A percentile compares a stretch with the other conserved stretches of the same genome.
phyloP scores from a whole-genome alignment of 2,797 vertebrate species.

The Agapornis canus region DNA sequence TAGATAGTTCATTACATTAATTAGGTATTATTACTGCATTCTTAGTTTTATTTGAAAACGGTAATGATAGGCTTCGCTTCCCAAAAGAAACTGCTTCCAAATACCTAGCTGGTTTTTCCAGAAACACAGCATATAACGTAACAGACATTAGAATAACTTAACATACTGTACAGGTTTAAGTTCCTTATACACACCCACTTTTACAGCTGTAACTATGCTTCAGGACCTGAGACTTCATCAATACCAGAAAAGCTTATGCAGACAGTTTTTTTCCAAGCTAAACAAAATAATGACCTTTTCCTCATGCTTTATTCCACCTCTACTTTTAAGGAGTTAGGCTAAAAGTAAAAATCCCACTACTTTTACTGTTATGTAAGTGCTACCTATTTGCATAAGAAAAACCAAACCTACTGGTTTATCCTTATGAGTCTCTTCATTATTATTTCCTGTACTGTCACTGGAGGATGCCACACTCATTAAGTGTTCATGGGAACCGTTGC shows the following conservation, averaged over 20 bases:
- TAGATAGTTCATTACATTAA: background rate
- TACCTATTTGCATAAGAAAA: background rate
- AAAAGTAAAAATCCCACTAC: background rate
- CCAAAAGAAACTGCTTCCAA: background rate
- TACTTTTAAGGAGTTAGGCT: background rate
- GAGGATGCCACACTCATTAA: slow-evolving; percentile 88
- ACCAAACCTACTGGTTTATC: slow-evolving; percentile 82
- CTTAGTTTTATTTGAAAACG: background rate
- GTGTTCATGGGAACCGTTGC: slow-evolving; percentile 87
- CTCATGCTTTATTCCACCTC: background rate
- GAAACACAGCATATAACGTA: background rate
- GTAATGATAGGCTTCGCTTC: background rate
- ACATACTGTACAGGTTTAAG: background rate
- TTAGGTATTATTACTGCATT: background rate
- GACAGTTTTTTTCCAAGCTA: background rate
- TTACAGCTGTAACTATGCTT: background rate
- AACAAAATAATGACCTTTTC: background rate
- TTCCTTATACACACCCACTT: background rate
- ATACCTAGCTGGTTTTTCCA: background rate
- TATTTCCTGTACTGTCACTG: slow-evolving; percentile 86
- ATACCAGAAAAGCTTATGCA: background rate
- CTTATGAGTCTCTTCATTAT: slow-evolving; percentile 77
- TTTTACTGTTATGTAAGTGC: background rate
- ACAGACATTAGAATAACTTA: background rate
- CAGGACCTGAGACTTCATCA: background rate